These are phyloP conservation scores for Orthosia cruda DNA, from an alignment of 2,888 invertebrate genomes.

Conservation along the genomic window DNA sequence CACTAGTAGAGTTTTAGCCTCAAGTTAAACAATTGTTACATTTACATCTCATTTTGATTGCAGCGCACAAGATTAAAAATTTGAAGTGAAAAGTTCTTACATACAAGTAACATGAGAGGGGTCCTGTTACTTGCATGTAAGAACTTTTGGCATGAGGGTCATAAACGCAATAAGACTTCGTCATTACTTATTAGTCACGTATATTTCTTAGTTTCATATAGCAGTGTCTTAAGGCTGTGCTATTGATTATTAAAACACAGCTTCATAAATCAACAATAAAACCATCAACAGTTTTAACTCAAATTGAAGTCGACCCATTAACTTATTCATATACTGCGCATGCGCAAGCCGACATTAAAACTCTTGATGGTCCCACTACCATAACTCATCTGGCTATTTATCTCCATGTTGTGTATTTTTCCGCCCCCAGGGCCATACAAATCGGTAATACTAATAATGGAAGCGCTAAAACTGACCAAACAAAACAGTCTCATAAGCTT, in stretches of 20 bases:
- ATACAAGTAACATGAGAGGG: slow-evolving; percentile 9
- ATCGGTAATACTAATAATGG: slow-evolving; percentile 14
- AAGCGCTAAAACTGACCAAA: slow-evolving; percentile 29
- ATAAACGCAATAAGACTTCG: slow-evolving; percentile 1
- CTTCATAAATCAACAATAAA: background rate
- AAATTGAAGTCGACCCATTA: background rate
- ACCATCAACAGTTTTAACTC: background rate
- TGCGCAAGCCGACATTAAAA: background rate
- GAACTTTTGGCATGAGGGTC: slow-evolving; percentile 15
- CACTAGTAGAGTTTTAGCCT: slow-evolving; percentile 11
- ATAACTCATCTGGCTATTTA: background rate
- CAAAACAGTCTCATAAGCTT: background rate
- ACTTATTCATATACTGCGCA: background rate
- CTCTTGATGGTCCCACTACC: background rate
- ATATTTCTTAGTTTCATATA: background rate
- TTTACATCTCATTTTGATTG: slow-evolving; percentile 3
- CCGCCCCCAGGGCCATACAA: background rate
- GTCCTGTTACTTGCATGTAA: too few species aligned
- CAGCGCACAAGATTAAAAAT: background rate
- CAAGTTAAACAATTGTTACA: background rate
- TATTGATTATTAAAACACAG: background rate
- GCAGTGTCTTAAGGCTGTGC: background rate
- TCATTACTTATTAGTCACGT: background rate
- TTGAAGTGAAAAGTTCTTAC: slow-evolving; percentile 7
- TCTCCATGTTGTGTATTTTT: background rate